Conservation (phyloP, 2,113 vertebrate genomes). For the Kryptolebias marmoratus region DNA sequence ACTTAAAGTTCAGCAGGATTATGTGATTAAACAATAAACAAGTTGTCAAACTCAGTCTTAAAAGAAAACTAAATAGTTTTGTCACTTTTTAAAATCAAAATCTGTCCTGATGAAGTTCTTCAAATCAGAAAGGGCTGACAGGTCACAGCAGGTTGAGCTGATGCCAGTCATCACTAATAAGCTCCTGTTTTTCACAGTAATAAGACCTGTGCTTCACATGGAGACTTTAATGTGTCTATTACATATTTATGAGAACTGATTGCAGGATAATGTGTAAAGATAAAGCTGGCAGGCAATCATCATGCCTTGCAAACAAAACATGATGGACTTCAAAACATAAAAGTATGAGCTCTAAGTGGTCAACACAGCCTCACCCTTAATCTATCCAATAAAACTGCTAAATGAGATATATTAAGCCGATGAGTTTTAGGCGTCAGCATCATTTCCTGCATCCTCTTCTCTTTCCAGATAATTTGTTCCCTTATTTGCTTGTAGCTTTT, state of each 20-base stretch:
- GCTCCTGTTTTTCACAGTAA: slow-evolving; percentile 19
- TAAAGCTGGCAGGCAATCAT: slow-evolving; percentile 20
- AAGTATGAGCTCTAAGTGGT: slow-evolving; percentile 16
- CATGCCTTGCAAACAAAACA: slow-evolving; percentile 6
- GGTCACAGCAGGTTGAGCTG: neutral
- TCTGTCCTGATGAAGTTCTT: neutral
- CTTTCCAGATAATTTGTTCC: neutral
- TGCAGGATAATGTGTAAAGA: slow-evolving; percentile 23
- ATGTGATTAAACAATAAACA: neutral
- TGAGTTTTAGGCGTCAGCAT: neutral
- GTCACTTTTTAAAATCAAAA: slow-evolving; percentile 3
- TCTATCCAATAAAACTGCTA: neutral
- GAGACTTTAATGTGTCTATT: slow-evolving; percentile 46
- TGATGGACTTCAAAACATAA: slow-evolving; percentile 41
- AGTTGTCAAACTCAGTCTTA: neutral
- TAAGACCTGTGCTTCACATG: slow-evolving; percentile 22
- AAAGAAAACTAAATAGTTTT: neutral
- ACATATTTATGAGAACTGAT: slow-evolving; percentile 52
- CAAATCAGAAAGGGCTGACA: neutral
- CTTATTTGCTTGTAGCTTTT: neutral
- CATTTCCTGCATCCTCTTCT: neutral
- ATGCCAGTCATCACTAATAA: slow-evolving; percentile 32
- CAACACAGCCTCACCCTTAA: neutral
- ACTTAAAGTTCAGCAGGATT: neutral
- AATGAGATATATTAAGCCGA: neutral